A percentile compares a stretch with the other conserved stretches of the same genome.
These are phyloP conservation scores for Prosopocoilus inquinatus DNA, from an alignment of 2,888 invertebrate species.

Conservation along the genomic window DNA sequence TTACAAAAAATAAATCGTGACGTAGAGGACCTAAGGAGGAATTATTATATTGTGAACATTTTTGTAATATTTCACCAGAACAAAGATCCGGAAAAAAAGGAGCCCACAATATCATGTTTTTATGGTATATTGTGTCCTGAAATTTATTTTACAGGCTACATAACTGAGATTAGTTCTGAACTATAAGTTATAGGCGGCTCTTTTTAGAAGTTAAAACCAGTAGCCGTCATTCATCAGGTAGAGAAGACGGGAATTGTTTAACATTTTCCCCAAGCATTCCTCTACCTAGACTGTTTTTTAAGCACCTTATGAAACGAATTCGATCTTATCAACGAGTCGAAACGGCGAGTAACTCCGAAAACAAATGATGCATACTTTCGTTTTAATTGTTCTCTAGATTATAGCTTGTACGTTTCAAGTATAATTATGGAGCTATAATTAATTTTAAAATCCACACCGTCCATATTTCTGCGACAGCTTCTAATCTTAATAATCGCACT, in stretches of 20 bases:
- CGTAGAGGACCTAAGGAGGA: too few species aligned
- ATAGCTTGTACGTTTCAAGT: neutral
- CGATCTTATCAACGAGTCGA: conserved; percentile 22
- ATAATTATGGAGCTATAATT: conserved; percentile 13
- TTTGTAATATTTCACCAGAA: conserved; percentile 18
- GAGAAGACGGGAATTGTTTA: conserved; percentile 18
- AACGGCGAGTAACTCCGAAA: conserved; percentile 12
- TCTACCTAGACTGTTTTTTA: conserved; percentile 10
- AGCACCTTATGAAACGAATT: conserved; percentile 23
- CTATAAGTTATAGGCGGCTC: conserved; percentile 25
- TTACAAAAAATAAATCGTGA: too few species aligned
- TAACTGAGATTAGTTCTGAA: conserved; percentile 28
- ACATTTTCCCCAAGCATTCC: conserved; percentile 22
- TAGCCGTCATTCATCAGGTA: conserved; percentile 42
- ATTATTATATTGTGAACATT: conserved; percentile 15
- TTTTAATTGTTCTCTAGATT: conserved; percentile 19
- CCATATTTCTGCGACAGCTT: neutral
- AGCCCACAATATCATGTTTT: conserved; percentile 22
- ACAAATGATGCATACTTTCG: conserved; percentile 21
- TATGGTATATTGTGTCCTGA: conserved; percentile 26
- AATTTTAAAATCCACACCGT: conserved; percentile 4
- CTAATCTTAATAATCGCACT: neutral
- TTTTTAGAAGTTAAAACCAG: conserved; percentile 40
- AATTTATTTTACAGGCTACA: conserved; percentile 30
- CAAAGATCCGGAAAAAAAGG: conserved; percentile 11